A percentile compares a stretch with the other conserved stretches of the same genome.
Evolutionary conservation across 2,888 invertebrate genomes (phyloP).

Genomic region (Desoria tigrina): DNA sequence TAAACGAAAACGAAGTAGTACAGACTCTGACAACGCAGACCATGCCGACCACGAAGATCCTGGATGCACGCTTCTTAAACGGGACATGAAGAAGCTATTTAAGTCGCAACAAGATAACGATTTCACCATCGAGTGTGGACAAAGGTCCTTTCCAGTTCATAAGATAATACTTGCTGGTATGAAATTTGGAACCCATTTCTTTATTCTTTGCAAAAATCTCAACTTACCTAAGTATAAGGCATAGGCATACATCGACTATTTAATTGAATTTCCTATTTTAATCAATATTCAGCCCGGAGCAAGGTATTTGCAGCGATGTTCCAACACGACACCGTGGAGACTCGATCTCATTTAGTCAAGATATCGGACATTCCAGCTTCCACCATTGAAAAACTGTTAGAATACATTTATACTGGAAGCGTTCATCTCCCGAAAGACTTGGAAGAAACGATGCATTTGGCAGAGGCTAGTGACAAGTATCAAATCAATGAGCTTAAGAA

Average conservation of each 20-base stretch:
- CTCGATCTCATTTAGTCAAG: constrained; percentile 56
- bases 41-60: constrained; percentile 20
- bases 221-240: no score
- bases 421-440: constrained; percentile 31
- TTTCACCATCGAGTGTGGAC: constrained; percentile 37
- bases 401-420: constrained; percentile 63
- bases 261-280: no score
- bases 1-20: constrained; percentile 18
- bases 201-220: no score
- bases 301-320: constrained; percentile 60
- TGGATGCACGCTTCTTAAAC: constrained; percentile 26
- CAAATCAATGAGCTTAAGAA: constrained; percentile 60
- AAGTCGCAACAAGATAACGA: constrained; percentile 33
- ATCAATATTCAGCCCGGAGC: constrained; percentile 60
- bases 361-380: constrained; percentile 58
- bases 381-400: constrained; percentile 57
- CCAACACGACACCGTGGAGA: constrained; percentile 38
- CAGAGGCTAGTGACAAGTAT: constrained; percentile 60
- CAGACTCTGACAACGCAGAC: constrained; percentile 11
- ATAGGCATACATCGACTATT: no score
- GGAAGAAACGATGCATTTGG: constrained; percentile 52
- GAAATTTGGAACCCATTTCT: not conserved
- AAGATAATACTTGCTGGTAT: constrained; percentile 42
- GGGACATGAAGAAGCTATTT: constrained; percentile 33
- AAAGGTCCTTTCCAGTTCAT: constrained; percentile 37